Base-by-base conservation (phyloP, 2,888 invertebrate genomes). In the Stenoptilia bipunctidactyla region DNA sequence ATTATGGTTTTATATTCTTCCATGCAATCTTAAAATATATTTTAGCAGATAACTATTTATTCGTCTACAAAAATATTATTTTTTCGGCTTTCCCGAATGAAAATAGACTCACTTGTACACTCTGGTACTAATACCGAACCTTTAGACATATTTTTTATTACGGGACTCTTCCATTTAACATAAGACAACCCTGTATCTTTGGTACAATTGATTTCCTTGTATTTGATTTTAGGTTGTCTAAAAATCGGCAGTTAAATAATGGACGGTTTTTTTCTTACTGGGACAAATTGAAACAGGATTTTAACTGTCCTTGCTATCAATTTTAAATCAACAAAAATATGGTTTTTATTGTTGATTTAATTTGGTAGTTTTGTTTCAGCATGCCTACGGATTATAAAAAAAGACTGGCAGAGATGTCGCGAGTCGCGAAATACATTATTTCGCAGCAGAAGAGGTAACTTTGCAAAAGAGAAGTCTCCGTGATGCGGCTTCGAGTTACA, bases 401-500 rank as follows among this genome's bases (percentile, higher is more conserved):
- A 20, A 15, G 15, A 15, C n/a, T 15, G 13, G 15, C 36, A 36
- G 13, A 36, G 10, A 15, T 13, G 15, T 15, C 15, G 15, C 36
- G n/a, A 36, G 36, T 36, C 12, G 10, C 36, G 36, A 36, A 36
- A 36, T 36, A 12, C 15, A 36, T 36, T 15, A 36, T 12, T 12
- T 36, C 9, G 36, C 15, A 4, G 46, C 37, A 40, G 45, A 48
- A 39, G 46, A 48, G 13, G 46, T 48, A 1, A 45, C 27, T n/a
- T 30, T 48, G 20, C 38, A 46, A 36, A 39, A 36, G n/a, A n/a
- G 41, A 41, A 44, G 36, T 36, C 40, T 39, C 27, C 14, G 40
- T 43, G 27, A 42, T 37, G 45, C 45, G 8, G 44, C 45, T 12
- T 33, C 45, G 9, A 42, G 42, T 37, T 45, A 48, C 34, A 43